These are phyloP conservation scores for Nannobrachium achirus DNA, from an alignment of 2,113 vertebrate genomes.

Conservation along the genomic window DNA sequence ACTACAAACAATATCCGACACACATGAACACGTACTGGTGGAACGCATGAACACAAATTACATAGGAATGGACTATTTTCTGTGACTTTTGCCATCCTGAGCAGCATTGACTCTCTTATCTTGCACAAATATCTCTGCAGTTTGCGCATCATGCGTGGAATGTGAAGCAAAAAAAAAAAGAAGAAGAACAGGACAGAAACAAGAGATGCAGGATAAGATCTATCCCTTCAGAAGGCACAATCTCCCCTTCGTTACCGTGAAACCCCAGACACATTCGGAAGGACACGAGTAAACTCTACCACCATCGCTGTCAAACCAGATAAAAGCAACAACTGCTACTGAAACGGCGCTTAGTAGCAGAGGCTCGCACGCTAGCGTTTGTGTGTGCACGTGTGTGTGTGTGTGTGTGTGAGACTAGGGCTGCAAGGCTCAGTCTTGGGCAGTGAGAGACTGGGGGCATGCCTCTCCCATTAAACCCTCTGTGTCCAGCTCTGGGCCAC, in stretches of 20 bases:
- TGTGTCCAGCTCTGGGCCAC: constrained; percentile 49
- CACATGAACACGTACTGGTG: neutral
- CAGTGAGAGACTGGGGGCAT: constrained; percentile 26
- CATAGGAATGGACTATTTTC: neutral
- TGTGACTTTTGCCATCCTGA: constrained; percentile 27
- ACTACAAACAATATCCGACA: neutral
- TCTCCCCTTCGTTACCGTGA: constrained; percentile 33
- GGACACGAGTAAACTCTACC: constrained; percentile 25
- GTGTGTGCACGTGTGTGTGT: neutral
- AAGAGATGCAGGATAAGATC: constrained; percentile 39
- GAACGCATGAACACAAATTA: neutral
- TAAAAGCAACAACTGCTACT: constrained; percentile 10
- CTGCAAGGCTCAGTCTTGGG: constrained; percentile 65
- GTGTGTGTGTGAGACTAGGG: neutral
- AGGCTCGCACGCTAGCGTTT: constrained; percentile 47
- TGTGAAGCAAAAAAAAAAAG: constrained; percentile 19
- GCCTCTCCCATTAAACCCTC: constrained; percentile 41
- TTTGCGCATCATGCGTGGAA: constrained; percentile 11
- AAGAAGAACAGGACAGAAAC: constrained; percentile 1
- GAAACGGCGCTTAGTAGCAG: constrained; percentile 34
- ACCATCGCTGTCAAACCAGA: neutral
- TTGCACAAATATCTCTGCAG: constrained; percentile 1
- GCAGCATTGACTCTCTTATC: constrained; percentile 23
- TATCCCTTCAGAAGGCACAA: constrained; percentile 54
- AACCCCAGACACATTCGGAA: constrained; percentile 31